Percentiles rank a stretch among this genome's conserved stretches.
Conservation (phyloP, 2,888 invertebrate species). For the Sphaerophoria rueppellii region DNA sequence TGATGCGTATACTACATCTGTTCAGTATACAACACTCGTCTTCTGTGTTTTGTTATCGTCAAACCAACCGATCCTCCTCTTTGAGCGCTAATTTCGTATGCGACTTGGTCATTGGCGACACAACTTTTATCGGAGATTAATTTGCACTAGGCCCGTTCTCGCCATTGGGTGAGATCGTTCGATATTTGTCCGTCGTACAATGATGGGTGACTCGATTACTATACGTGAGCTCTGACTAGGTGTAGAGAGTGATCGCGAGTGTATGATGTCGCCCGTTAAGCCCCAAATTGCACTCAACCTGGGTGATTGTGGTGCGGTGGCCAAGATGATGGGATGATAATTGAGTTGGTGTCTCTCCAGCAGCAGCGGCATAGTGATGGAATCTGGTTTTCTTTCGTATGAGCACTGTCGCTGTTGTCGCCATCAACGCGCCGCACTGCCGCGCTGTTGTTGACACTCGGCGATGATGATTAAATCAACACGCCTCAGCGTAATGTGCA, state of each 20-base stretch:
- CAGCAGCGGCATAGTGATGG: background rate
- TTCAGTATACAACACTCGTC: background rate
- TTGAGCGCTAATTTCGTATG: conserved; percentile 68
- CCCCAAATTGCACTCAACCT: background rate
- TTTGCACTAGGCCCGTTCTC: conserved; percentile 63
- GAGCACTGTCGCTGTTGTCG: conserved; percentile 25
- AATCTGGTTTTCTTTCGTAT: conserved; percentile 54
- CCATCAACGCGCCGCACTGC: conserved; percentile 3
- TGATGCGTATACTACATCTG: conserved; percentile 13
- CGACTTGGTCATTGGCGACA: conserved; percentile 71
- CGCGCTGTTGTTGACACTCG: conserved; percentile 24
- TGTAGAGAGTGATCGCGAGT: background rate
- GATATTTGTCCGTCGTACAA: background rate
- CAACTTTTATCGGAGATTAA: conserved; percentile 72
- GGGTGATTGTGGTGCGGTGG: conserved; percentile 32
- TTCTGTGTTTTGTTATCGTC: conserved; percentile 1
- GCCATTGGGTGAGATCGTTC: conserved; percentile 35
- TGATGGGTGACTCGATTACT: conserved; percentile 50
- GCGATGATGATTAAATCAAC: conserved; percentile 67
- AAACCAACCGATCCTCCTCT: conserved; percentile 58
- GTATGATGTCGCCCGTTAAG: conserved; percentile 50
- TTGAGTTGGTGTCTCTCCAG: conserved; percentile 62
- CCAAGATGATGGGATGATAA: conserved; percentile 57
- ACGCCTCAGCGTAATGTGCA: conserved; percentile 57
- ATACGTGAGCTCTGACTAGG: conserved; percentile 9